A percentile compares a stretch with the other conserved stretches of the same genome.
Conservation (phyloP, 2,888 invertebrate genomes). For the Tachina lurida region DNA sequence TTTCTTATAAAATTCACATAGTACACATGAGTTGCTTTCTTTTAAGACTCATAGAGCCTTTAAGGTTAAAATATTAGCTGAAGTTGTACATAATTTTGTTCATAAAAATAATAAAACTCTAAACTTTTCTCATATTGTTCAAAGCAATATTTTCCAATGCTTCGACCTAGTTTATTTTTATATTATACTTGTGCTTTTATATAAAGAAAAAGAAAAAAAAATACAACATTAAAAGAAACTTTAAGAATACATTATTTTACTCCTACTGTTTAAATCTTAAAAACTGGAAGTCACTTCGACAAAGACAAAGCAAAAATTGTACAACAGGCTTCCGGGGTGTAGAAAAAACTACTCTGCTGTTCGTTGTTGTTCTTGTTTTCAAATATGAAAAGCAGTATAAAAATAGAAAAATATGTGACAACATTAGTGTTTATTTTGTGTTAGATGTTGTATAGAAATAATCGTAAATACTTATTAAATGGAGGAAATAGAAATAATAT, state of each 20-base stretch:
- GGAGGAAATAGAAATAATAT: slow-evolving; percentile 10
- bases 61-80: neutral
- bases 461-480: slow-evolving; percentile 45
- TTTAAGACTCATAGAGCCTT: neutral
- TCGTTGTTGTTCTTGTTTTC: no score
- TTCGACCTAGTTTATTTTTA: neutral
- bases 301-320: slow-evolving; percentile 11
- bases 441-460: slow-evolving; percentile 46
- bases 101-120: neutral
- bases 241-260: slow-evolving; percentile 1
- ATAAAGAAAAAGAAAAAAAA: neutral
- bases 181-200: neutral
- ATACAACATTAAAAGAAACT: neutral
- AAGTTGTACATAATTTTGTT: neutral
- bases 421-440: slow-evolving; percentile 54
- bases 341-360: neutral
- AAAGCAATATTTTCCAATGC: neutral
- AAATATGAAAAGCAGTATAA: no score
- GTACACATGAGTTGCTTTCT: neutral
- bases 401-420: slow-evolving; percentile 52
- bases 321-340: slow-evolving; percentile 26
- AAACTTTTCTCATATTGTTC: slow-evolving; percentile 12
- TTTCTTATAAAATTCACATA: no score
- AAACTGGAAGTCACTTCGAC: neutral
- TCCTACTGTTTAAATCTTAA: neutral